Evolutionary conservation across 2,113 vertebrate genomes (phyloP).

Genomic region (Agapornis roseicollis): DNA sequence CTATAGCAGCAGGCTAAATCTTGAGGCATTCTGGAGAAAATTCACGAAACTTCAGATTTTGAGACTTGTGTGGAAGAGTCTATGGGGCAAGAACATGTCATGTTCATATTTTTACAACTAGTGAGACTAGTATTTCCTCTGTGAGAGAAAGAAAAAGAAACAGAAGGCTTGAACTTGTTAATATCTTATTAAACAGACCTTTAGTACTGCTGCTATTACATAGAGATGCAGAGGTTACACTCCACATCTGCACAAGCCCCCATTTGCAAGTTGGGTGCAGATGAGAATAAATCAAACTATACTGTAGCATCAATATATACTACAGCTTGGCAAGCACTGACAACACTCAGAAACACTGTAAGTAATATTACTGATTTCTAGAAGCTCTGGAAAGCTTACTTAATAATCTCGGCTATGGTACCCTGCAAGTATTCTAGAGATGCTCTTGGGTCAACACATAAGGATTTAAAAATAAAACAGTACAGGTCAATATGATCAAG

Average conservation of each 20-base stretch:
- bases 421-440: neutral
- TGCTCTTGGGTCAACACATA: neutral
- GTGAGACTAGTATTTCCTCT: neutral
- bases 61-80: neutral
- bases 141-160: neutral
- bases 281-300: neutral
- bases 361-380: neutral
- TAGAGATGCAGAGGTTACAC: neutral
- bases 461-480: neutral
- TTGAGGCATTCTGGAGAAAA: neutral
- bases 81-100: neutral
- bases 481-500: neutral
- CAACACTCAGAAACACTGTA: neutral
- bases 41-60: constrained; percentile 9
- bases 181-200: neutral
- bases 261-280: neutral
- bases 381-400: neutral
- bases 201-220: neutral
- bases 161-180: neutral
- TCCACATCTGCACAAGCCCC: neutral
- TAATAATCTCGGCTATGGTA: neutral
- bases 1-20: constrained; percentile 12
- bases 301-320: neutral
- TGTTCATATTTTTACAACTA: neutral
- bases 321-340: neutral